phyloP scores from a whole-genome alignment of 2,888 invertebrate species.

The Pasiphila rectangulata region DNA sequence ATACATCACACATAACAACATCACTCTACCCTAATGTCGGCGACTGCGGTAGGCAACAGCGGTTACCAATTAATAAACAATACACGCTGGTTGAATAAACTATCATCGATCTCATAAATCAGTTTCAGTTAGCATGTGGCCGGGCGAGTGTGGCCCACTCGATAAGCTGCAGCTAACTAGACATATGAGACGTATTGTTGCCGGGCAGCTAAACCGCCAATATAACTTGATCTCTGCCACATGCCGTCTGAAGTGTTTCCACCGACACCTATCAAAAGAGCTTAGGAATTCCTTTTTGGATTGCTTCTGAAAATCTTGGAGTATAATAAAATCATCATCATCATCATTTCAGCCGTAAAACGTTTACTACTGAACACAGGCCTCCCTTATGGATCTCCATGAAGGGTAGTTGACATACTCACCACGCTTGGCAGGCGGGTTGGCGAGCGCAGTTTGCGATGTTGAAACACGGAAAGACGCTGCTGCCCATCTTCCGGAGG shows the following conservation, averaged over 20 bases:
- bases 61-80: slow-evolving; percentile 54
- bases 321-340: too few relatives aligned
- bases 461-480: too few relatives aligned
- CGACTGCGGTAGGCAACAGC: slow-evolving; percentile 32
- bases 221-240: slow-evolving; percentile 42
- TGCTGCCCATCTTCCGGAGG: too few relatives aligned
- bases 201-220: slow-evolving; percentile 40
- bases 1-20: neutral
- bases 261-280: slow-evolving; percentile 22
- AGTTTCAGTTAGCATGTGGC: slow-evolving; percentile 67
- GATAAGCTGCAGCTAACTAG: slow-evolving; percentile 62
- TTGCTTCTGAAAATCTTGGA: too few relatives aligned
- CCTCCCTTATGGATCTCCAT: too few relatives aligned
- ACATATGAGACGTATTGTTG: slow-evolving; percentile 63
- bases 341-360: too few relatives aligned
- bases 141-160: slow-evolving; percentile 56
- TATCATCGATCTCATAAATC: slow-evolving; percentile 66
- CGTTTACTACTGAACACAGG: too few relatives aligned
- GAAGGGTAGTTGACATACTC: too few relatives aligned
- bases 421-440: too few relatives aligned
- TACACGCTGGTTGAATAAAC: slow-evolving; percentile 54
- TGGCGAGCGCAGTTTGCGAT: too few relatives aligned
- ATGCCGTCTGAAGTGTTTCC: slow-evolving; percentile 31
- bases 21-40: neutral
- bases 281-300: too few relatives aligned